phyloP scores from a whole-genome alignment of 1,140 invertebrate species.

The Cydia amplana region DNA sequence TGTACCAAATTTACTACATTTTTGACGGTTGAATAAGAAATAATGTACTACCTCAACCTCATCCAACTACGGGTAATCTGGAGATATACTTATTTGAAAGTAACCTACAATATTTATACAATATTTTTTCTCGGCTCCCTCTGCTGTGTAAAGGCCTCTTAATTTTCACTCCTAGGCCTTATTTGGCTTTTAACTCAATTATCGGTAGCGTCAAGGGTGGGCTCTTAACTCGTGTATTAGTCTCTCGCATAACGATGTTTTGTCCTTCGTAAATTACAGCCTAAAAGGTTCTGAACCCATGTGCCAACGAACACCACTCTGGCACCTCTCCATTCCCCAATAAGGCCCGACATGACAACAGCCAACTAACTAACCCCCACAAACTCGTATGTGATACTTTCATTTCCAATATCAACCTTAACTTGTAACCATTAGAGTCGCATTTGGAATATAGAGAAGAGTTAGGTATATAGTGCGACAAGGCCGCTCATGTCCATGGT shows the following conservation, averaged over 20 bases:
- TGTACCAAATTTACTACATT: too few species aligned
- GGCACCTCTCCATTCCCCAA: slow-evolving; percentile 23
- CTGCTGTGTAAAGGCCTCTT: too few species aligned
- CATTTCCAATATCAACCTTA: not conserved
- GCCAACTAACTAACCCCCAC: not conserved
- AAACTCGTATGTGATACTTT: not conserved
- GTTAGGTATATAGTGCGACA: not conserved
- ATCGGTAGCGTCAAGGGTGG: not conserved
- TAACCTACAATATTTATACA: not conserved
- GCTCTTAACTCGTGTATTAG: not conserved
- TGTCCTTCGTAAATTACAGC: slow-evolving; percentile 8
- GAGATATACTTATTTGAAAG: too few species aligned
- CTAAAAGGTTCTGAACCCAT: slow-evolving; percentile 13
- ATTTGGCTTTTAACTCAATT: not conserved
- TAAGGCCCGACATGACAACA: not conserved
- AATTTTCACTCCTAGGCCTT: not conserved
- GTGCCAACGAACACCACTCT: not conserved
- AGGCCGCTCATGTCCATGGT: not conserved
- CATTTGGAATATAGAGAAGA: not conserved
- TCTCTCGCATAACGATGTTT: not conserved
- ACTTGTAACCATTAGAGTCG: not conserved
- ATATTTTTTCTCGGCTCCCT: not conserved
- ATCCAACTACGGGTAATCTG: too few species aligned
- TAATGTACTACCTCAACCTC: too few species aligned
- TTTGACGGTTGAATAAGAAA: too few species aligned